phyloP scores from a whole-genome alignment of 2,797 vertebrate species.

The Cyprinodon diabolis region DNA sequence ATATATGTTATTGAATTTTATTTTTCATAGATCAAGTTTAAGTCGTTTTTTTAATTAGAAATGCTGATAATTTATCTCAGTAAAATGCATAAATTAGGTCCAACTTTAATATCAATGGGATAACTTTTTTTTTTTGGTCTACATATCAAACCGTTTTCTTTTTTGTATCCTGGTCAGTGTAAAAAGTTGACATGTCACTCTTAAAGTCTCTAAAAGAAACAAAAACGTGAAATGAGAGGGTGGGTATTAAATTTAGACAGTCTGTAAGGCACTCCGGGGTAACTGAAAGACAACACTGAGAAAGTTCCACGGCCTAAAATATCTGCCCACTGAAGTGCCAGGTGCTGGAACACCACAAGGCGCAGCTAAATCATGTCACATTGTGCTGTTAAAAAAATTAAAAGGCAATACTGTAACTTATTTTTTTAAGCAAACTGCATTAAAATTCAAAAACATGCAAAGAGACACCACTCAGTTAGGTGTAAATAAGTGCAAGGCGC shows the following conservation, averaged over 20 bases:
- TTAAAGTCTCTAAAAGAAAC: slow-evolving; percentile 22
- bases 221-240: slow-evolving; percentile 16
- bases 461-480: neutral
- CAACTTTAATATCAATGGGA: neutral
- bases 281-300: slow-evolving; percentile 82
- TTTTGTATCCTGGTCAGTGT: neutral
- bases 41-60: neutral
- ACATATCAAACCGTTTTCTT: neutral
- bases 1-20: neutral
- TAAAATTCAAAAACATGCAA: slow-evolving; percentile 7
- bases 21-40: neutral
- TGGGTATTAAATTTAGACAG: slow-evolving; percentile 75
- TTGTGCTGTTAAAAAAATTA: slow-evolving; percentile 12
- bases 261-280: slow-evolving; percentile 65
- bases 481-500: neutral
- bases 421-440: neutral
- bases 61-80: neutral
- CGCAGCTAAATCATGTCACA: slow-evolving; percentile 21
- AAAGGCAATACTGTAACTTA: neutral
- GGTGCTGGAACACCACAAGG: slow-evolving; percentile 52
- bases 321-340: slow-evolving; percentile 73
- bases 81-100: neutral
- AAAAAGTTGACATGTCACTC: neutral
- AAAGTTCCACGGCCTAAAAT: slow-evolving; percentile 75
- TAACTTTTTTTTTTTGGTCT: neutral